Conservation (phyloP, 2,797 vertebrate genomes). For the Kryptopterus vitreolus region DNA sequence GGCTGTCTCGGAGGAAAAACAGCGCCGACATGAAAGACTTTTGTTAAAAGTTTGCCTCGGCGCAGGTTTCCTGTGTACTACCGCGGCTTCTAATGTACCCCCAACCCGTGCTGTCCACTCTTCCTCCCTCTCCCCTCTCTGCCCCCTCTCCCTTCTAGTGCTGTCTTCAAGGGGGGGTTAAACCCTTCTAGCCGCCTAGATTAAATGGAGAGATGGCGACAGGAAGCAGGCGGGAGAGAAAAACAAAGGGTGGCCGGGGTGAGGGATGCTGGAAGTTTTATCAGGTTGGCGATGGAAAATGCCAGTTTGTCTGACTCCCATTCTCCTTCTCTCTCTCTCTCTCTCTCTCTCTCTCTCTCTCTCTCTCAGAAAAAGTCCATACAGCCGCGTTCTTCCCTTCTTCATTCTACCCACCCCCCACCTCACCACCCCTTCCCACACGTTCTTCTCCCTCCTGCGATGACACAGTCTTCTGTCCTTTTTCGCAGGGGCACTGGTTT, state of each 20-base stretch:
- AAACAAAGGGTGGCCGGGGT: slow-evolving; percentile 86
- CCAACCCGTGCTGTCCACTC: slow-evolving; percentile 12
- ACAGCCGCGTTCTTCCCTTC: slow-evolving; percentile 65
- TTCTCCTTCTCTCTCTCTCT: slow-evolving; percentile 50
- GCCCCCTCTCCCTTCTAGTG: slow-evolving; percentile 61
- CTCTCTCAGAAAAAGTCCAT: slow-evolving; percentile 75
- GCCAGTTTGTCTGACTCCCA: slow-evolving; percentile 92
- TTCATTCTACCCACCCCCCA: slow-evolving; percentile 7
- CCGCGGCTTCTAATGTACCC: slow-evolving; percentile 34
- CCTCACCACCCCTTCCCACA: slow-evolving; percentile 17
- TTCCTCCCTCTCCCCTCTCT: slow-evolving; percentile 61
- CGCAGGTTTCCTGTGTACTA: slow-evolving; percentile 89
- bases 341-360: neutral
- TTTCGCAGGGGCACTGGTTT: slow-evolving; percentile 83
- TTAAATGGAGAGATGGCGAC: slow-evolving; percentile 99
- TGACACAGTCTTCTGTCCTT: slow-evolving; percentile 89
- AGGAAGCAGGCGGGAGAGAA: slow-evolving; percentile 97
- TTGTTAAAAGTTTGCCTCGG: slow-evolving; percentile 82
- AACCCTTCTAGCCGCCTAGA: slow-evolving; percentile 94
- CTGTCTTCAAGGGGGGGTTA: slow-evolving; percentile 83
- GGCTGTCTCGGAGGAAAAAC: slow-evolving; percentile 84
- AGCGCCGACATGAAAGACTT: slow-evolving; percentile 90
- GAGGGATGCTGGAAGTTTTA: slow-evolving; percentile 74
- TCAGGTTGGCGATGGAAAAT: slow-evolving; percentile 92
- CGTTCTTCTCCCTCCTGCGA: slow-evolving; percentile 72